A percentile compares a stretch with the other conserved stretches of the same genome.
These are phyloP conservation scores for Muscina levida DNA, from an alignment of 2,888 invertebrate species.

Conservation along the genomic window DNA sequence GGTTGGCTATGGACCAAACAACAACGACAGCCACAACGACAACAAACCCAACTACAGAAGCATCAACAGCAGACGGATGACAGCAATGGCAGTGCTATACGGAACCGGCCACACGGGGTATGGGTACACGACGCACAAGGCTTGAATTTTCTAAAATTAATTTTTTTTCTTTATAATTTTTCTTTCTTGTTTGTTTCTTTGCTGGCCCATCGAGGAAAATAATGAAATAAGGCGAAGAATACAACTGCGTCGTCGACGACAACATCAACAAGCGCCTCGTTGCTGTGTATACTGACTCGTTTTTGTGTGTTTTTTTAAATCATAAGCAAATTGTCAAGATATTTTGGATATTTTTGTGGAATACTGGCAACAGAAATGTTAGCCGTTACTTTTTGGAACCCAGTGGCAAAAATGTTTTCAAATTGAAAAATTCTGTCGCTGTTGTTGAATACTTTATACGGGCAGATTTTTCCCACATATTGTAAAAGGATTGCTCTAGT, in stretches of 20 bases:
- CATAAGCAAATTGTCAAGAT: no score
- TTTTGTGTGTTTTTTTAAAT: no score
- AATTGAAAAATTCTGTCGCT: no score
- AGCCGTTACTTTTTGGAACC: no score
- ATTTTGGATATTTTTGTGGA: no score
- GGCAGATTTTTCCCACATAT: no score
- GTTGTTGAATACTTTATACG: no score
- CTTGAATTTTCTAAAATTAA: conserved; percentile 48
- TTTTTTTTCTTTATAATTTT: conserved; percentile 35
- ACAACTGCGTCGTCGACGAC: not conserved
- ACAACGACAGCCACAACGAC: conserved; percentile 13
- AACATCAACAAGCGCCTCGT: not conserved
- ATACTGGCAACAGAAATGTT: no score
- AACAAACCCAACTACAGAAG: not conserved
- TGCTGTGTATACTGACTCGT: no score
- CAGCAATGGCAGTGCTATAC: conserved; percentile 31
- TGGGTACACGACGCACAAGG: conserved; percentile 43
- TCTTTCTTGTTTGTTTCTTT: conserved; percentile 9
- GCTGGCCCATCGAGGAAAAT: conserved; percentile 16
- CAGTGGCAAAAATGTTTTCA: no score
- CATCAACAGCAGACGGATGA: conserved; percentile 4
- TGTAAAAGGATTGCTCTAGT: no score
- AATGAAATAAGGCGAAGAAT: conserved; percentile 22
- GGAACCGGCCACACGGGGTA: conserved; percentile 38
- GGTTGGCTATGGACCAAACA: conserved; percentile 30